Percentiles rank a stretch among this genome's conserved stretches.
Evolutionary conservation across 2,888 invertebrate genomes (phyloP).

Genomic region (Xestia xanthographa): DNA sequence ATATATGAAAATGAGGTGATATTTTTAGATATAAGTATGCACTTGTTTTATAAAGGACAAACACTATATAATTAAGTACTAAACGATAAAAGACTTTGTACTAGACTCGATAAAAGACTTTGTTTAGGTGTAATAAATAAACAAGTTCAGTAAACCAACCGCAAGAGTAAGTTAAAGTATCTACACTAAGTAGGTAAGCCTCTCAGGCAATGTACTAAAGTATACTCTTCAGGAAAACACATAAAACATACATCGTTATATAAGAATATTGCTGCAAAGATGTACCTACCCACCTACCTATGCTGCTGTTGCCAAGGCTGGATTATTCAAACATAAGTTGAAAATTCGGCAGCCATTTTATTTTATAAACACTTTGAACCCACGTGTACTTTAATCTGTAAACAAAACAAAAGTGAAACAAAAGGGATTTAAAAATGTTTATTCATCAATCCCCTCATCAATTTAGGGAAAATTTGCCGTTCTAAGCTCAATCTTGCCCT

Average conservation of each 20-base stretch:
- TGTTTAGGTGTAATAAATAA: background rate
- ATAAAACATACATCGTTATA: background rate
- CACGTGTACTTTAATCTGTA: conserved; percentile 46
- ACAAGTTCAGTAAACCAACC: background rate
- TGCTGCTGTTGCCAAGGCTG: background rate
- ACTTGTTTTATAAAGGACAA: background rate
- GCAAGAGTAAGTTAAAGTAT: conserved; percentile 1
- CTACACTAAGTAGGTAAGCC: conserved; percentile 3
- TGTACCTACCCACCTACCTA: background rate
- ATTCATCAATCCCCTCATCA: conserved; percentile 65
- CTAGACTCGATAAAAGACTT: background rate
- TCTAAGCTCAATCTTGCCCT: conserved; percentile 50
- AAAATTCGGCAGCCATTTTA: conserved; percentile 31
- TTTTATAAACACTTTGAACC: conserved; percentile 35
- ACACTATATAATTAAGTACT: background rate
- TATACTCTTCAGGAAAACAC: background rate
- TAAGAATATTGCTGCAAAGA: conserved; percentile 4
- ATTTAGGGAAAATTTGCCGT: conserved; percentile 55
- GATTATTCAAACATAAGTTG: conserved; percentile 13
- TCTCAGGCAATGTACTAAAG: conserved; percentile 24
- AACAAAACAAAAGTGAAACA: conserved; percentile 63
- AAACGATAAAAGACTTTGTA: background rate
- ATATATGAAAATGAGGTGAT: background rate
- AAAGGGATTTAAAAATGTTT: conserved; percentile 64
- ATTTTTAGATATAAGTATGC: background rate